Conservation (phyloP, 1,140 invertebrate species). For the Mya arenaria region DNA sequence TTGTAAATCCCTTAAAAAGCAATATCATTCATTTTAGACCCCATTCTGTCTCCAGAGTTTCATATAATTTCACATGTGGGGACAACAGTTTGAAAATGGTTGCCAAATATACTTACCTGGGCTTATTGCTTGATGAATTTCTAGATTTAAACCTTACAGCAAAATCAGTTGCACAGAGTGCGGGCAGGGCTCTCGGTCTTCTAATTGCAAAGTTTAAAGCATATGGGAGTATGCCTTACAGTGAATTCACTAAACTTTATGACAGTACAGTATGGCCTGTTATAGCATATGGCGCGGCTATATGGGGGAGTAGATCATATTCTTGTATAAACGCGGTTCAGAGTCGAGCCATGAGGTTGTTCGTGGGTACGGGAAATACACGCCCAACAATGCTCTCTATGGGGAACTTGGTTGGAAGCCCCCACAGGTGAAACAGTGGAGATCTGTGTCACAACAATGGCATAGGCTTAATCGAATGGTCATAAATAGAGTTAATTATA, state of each 20-base stretch:
- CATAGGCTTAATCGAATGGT: background rate
- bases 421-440: background rate
- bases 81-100: too few relatives aligned
- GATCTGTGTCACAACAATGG: background rate
- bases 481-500: background rate
- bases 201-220: background rate
- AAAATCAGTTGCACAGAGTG: background rate
- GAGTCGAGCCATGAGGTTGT: background rate
- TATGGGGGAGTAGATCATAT: background rate
- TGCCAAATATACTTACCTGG: too few relatives aligned
- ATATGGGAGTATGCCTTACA: conserved; percentile 9
- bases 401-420: conserved; percentile 11
- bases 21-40: conserved; percentile 19
- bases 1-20: conserved; percentile 5
- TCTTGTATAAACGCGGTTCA: conserved; percentile 29
- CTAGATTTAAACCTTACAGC: background rate
- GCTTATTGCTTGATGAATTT: too few relatives aligned
- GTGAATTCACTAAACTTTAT: conserved; percentile 19
- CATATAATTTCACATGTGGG: background rate
- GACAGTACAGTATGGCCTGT: conserved; percentile 14
- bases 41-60: background rate
- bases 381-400: conserved; percentile 7
- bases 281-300: conserved; percentile 14
- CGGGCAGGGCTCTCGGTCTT: background rate
- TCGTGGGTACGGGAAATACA: conserved; percentile 5